A percentile compares a stretch with the other conserved stretches of the same genome.
Conservation (phyloP, 2,113 vertebrate species). For the Mesitornis unicolor region DNA sequence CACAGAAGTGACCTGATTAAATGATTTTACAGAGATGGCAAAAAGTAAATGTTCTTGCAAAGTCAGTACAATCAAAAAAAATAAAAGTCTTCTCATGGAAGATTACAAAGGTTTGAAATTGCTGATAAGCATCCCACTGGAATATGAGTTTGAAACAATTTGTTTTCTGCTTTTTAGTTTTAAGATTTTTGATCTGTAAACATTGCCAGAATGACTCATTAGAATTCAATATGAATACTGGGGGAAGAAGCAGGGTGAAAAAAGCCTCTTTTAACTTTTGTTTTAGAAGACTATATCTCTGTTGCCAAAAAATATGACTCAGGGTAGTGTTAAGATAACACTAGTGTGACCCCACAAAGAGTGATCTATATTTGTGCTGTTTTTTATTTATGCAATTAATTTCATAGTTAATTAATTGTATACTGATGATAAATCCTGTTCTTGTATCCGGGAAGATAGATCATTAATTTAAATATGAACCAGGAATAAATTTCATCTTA, state of each 20-base stretch:
- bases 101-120: not conserved
- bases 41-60: not conserved
- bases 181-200: not conserved
- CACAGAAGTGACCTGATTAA: not conserved
- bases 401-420: too few relatives aligned
- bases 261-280: not conserved
- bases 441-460: not conserved
- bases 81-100: not conserved
- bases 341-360: not conserved
- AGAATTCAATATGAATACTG: not conserved
- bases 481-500: not conserved
- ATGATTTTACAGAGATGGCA: not conserved
- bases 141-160: not conserved
- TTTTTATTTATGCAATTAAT: not conserved
- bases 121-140: not conserved
- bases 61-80: rapidly evolving
- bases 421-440: too few relatives aligned
- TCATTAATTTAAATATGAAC: not conserved
- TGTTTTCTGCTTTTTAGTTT: not conserved
- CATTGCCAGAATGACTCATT: not conserved
- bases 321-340: not conserved
- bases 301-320: not conserved
- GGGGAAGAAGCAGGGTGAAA: not conserved
- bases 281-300: not conserved
- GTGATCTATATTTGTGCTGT: rapidly evolving